Evolutionary conservation across 1,140 invertebrate species (phyloP).

Genomic region (Drosophila subobscura): DNA sequence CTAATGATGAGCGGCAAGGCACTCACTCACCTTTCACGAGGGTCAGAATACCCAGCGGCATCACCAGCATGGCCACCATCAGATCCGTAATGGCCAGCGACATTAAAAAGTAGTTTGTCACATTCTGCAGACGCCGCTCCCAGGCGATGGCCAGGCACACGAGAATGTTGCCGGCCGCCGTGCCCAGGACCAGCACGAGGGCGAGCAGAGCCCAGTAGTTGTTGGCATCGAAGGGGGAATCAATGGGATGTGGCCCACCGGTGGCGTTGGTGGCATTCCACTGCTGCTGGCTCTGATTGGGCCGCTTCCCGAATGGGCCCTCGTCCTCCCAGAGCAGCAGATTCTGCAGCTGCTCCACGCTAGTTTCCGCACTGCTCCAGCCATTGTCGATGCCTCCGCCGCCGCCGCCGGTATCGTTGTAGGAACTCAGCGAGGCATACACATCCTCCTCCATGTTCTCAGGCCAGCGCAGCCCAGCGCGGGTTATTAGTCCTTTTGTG

Average conservation of each 20-base stretch:
- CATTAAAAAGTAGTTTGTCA: conserved; percentile 98
- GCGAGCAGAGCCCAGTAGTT: conserved; percentile 91
- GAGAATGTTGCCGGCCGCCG: conserved; percentile 95
- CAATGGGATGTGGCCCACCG: conserved; percentile 6
- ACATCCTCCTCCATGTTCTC: conserved; percentile 74
- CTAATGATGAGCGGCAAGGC: conserved; percentile 16
- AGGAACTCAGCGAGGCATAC: conserved; percentile 65
- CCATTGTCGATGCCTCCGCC: conserved; percentile 15
- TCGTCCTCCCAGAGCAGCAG: conserved; percentile 45
- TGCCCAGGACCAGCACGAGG: conserved; percentile 92
- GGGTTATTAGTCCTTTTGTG: conserved; percentile 52
- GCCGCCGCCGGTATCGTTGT: conserved; percentile 49
- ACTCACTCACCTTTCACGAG: conserved; percentile 89
- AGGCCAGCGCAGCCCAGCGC: neutral
- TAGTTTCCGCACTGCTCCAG: conserved; percentile 60
- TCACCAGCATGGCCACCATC: conserved; percentile 95
- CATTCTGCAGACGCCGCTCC: conserved; percentile 95
- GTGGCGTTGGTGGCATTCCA: conserved; percentile 54
- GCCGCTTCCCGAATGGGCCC: conserved; percentile 20
- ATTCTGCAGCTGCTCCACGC: conserved; percentile 42
- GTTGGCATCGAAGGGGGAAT: conserved; percentile 82
- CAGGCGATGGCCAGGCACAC: conserved; percentile 96
- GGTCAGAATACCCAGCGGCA: conserved; percentile 94
- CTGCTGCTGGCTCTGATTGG: conserved; percentile 30
- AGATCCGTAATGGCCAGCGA: conserved; percentile 97